phyloP scores from a whole-genome alignment of 2,888 invertebrate species.

The Octodonta nipae region DNA sequence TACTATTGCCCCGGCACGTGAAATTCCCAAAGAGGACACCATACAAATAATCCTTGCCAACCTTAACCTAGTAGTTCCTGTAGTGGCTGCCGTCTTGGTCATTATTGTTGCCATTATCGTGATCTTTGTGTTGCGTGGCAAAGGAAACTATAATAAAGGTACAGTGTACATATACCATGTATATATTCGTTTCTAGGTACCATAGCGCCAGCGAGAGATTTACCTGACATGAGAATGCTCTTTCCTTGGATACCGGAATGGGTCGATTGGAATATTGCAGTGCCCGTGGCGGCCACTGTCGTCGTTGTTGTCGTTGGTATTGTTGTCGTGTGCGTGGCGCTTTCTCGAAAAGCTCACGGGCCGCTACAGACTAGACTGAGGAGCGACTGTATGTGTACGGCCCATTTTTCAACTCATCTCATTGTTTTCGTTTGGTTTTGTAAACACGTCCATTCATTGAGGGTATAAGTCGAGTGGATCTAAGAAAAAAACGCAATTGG shows the following conservation, averaged over 20 bases:
- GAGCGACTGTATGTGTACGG: constrained; percentile 61
- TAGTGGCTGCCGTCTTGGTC: constrained; percentile 81
- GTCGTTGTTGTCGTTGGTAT: constrained; percentile 83
- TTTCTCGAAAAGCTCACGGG: constrained; percentile 60
- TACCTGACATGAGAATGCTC: constrained; percentile 40
- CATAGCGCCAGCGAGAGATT: constrained; percentile 57
- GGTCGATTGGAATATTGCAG: constrained; percentile 80
- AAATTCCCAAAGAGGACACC: constrained; percentile 72
- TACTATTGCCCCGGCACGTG: constrained; percentile 85
- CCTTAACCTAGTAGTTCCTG: constrained; percentile 85
- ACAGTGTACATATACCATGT: constrained; percentile 23
- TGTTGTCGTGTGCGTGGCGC: constrained; percentile 78
- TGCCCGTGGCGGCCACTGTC: constrained; percentile 78
- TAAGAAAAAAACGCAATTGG: too few relatives aligned
- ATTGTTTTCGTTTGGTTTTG: too few relatives aligned
- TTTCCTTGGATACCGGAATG: constrained; percentile 73
- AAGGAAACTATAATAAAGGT: constrained; percentile 76
- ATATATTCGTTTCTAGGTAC: constrained; percentile 47
- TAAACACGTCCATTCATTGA: too few relatives aligned
- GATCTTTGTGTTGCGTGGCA: constrained; percentile 79
- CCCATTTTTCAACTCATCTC: constrained; percentile 2
- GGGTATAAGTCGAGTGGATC: too few relatives aligned
- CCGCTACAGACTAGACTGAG: constrained; percentile 60
- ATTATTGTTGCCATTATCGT: constrained; percentile 87
- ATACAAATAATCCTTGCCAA: constrained; percentile 79